phyloP scores from a whole-genome alignment of 2,888 invertebrate species.

The Epistrophe eligans region DNA sequence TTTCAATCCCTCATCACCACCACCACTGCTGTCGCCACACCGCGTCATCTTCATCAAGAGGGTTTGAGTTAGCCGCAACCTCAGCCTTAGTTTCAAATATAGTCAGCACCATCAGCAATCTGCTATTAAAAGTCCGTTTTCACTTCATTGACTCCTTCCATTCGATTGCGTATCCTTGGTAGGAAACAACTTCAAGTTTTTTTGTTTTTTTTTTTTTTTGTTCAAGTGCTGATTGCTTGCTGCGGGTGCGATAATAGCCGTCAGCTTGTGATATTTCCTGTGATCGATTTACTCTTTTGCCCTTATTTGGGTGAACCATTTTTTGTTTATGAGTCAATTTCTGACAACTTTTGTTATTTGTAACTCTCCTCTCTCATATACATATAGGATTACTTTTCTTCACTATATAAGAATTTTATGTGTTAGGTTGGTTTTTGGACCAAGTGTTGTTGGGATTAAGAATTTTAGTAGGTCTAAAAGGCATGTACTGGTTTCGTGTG shows the following conservation, averaged over 20 bases:
- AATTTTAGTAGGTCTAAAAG: too few species aligned
- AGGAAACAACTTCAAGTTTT: constrained; percentile 58
- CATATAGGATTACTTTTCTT: background rate
- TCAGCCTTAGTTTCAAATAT: background rate
- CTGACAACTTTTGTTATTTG: constrained; percentile 23
- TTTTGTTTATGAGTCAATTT: constrained; percentile 63
- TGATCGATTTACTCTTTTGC: constrained; percentile 15
- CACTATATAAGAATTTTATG: background rate
- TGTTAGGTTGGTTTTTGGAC: background rate
- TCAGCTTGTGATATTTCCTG: constrained; percentile 67
- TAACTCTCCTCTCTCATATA: background rate
- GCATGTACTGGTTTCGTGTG: too few species aligned
- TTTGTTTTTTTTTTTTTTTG: background rate
- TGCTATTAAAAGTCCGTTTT: constrained; percentile 73
- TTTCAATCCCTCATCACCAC: constrained; percentile 35
- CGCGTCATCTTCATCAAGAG: background rate
- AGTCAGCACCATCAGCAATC: constrained; percentile 37
- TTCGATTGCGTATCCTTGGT: constrained; percentile 62
- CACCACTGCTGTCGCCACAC: background rate
- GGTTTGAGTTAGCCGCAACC: constrained; percentile 2
- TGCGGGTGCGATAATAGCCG: constrained; percentile 71
- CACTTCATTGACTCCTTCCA: constrained; percentile 73
- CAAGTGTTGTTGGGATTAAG: background rate
- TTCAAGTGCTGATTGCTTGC: constrained; percentile 56
- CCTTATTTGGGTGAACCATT: constrained; percentile 41